Conservation (phyloP, 2,797 vertebrate species). For the Urocyon cinereoargenteus region DNA sequence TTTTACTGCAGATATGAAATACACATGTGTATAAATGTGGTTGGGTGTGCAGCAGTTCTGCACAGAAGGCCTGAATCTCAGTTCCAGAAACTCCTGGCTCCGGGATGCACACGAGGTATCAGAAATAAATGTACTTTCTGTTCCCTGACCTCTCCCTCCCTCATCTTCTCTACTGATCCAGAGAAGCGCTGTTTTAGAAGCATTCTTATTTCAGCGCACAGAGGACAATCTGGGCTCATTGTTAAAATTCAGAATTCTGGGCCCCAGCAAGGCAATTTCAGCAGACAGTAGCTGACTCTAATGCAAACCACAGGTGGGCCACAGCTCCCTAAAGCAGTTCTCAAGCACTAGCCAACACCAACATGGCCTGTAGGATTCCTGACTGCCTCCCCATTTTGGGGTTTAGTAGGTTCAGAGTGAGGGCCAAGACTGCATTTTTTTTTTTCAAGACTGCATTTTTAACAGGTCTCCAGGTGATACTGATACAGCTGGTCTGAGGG, state of each 20-base stretch:
- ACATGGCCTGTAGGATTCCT: not conserved
- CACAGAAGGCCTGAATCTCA: not conserved
- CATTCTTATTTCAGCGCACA: not conserved
- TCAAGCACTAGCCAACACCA: not conserved
- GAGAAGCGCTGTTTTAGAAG: not conserved
- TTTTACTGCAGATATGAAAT: not conserved
- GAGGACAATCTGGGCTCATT: not conserved
- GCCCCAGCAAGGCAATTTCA: too few relatives aligned
- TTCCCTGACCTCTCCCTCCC: not conserved
- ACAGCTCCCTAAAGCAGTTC: not conserved
- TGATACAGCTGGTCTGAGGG: not conserved
- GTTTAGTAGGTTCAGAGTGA: not conserved
- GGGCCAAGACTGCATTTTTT: not conserved
- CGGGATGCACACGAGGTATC: not conserved
- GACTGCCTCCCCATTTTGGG: not conserved
- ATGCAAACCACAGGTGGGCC: not conserved
- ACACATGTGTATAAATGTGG: not conserved
- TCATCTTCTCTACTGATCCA: not conserved
- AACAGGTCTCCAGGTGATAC: not conserved
- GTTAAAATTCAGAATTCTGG: not conserved
- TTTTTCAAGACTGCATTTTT: too few relatives aligned
- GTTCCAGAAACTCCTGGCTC: not conserved
- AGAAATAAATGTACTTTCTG: not conserved
- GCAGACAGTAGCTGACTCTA: not conserved
- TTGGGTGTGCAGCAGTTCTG: not conserved